Conservation (phyloP, 2,797 vertebrate genomes). For the Trichosurus vulpecula region DNA sequence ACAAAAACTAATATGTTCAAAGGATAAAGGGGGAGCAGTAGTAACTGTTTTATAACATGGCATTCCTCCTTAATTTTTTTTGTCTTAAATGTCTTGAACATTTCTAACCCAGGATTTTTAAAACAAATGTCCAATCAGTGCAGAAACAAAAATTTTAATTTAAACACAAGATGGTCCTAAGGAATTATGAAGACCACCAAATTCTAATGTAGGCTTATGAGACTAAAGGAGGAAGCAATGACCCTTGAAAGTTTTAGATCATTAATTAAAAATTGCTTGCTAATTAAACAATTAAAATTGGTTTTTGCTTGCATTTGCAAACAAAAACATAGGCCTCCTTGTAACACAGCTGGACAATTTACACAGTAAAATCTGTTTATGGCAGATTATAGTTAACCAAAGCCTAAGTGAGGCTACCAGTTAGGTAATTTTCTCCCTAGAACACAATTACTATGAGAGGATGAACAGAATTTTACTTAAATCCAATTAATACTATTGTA, state of each 20-base stretch:
- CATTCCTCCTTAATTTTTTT: background rate
- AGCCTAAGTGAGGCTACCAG: slow-evolving; percentile 19
- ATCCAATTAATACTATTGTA: slow-evolving; percentile 35
- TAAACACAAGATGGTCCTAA: background rate
- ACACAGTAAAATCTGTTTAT: background rate
- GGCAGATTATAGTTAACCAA: slow-evolving; percentile 12
- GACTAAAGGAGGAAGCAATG: slow-evolving; percentile 16
- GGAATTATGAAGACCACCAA: background rate
- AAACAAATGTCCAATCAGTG: background rate
- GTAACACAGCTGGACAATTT: slow-evolving; percentile 30
- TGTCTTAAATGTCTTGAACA: background rate
- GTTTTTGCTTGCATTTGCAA: slow-evolving; percentile 49
- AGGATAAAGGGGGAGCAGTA: background rate
- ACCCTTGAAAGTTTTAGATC: slow-evolving; percentile 23
- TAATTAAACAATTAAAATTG: slow-evolving; percentile 45
- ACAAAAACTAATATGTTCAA: background rate
- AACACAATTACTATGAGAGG: slow-evolving; percentile 60
- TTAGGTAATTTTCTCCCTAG: slow-evolving; percentile 65
- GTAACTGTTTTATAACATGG: background rate
- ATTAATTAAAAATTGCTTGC: slow-evolving; percentile 37
- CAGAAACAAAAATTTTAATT: slow-evolving; percentile 26
- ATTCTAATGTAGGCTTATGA: slow-evolving; percentile 24
- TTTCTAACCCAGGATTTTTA: background rate
- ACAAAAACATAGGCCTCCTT: background rate
- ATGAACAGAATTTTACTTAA: slow-evolving; percentile 72